Percentiles rank a stretch among this genome's conserved stretches.
phyloP scores from a whole-genome alignment of 1,140 invertebrate genomes.

The Octopus bimaculoides region DNA sequence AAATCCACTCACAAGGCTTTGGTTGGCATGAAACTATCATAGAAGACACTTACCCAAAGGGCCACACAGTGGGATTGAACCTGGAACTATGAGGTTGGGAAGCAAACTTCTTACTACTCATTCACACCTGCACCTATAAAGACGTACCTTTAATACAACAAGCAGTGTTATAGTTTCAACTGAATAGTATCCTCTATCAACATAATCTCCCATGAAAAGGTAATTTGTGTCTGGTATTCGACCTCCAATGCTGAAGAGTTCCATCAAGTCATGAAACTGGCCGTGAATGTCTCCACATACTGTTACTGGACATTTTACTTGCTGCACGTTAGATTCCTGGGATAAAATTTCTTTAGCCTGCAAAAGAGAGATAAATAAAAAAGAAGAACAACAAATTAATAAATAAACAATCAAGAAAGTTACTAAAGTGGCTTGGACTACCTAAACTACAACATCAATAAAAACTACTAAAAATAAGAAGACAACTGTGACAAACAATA shows the following conservation, averaged over 20 bases:
- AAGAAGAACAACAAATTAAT: not conserved
- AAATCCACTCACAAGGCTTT: no score
- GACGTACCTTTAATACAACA: slow-evolving; percentile 89
- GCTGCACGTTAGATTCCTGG: slow-evolving; percentile 99
- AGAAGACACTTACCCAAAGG: no score
- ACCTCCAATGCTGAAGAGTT: slow-evolving; percentile 98
- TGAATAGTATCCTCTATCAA: slow-evolving; percentile 99
- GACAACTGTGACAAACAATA: no score
- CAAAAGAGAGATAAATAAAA: slow-evolving; percentile 38
- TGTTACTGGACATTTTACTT: slow-evolving; percentile 99
- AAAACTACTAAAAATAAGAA: no score
- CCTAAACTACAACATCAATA: no score
- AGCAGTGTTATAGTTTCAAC: slow-evolving; percentile 98
- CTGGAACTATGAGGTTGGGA: no score
- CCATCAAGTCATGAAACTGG: slow-evolving; percentile 99
- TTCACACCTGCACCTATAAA: not conserved
- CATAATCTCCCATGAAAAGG: slow-evolving; percentile 99
- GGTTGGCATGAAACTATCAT: no score
- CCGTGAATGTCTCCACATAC: slow-evolving; percentile 99
- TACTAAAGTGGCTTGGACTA: no score
- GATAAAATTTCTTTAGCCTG: slow-evolving; percentile 99
- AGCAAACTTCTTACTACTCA: no score
- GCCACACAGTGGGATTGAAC: no score
- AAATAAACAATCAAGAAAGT: no score
- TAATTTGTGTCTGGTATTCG: slow-evolving; percentile 99